Base-by-base conservation (phyloP, 2,888 invertebrate genomes). In the Lasioglossum lativentre region DNA sequence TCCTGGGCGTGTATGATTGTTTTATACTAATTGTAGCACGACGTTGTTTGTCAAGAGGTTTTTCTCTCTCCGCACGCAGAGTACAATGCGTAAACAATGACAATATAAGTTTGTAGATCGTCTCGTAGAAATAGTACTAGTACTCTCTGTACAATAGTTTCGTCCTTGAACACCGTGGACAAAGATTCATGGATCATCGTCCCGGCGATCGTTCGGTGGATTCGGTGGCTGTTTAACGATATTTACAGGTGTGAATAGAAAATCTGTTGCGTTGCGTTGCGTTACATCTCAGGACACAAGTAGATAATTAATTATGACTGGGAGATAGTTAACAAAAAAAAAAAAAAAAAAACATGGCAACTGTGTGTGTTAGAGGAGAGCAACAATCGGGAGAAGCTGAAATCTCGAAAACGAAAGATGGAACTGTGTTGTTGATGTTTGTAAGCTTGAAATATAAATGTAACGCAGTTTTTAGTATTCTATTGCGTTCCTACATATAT, bases 371-470 rank as follows among this genome's bases (percentile, higher is more conserved):
- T 87, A 66, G 40, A 88, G 76, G 80, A 82, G 73, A 75, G 72
- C 72, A 86, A 83, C 76, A 73, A 70, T 83, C 83, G 75, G 79
- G 66, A 75, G 56, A 79, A 56, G 73, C 68, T 75, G 80, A 34
- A 45, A 83, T 83, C 77, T 83, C 14, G 30, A 70, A 72, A 75
- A 78, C 73, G 66, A 73, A 86, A 63, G 19, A 88, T 89, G 86
- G 91, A 91, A 92, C 93, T 92, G 91, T 93, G 91, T 93, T 93
- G 94, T 94, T 95, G 94, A 93, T 94, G 94, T 94, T 95, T 95
- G 94, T 94, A 94, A 94, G 94, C 94, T 94, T 94, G 92, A 94
- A 94, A 94, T 94, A 94, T 94, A 94, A 94, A 91, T 94, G 94
- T 95, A 94, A 93, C 91, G 94, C 94, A 93, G 93, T 93, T 93